Conservation (phyloP, 2,113 vertebrate species). For the Coreoperca whiteheadi region DNA sequence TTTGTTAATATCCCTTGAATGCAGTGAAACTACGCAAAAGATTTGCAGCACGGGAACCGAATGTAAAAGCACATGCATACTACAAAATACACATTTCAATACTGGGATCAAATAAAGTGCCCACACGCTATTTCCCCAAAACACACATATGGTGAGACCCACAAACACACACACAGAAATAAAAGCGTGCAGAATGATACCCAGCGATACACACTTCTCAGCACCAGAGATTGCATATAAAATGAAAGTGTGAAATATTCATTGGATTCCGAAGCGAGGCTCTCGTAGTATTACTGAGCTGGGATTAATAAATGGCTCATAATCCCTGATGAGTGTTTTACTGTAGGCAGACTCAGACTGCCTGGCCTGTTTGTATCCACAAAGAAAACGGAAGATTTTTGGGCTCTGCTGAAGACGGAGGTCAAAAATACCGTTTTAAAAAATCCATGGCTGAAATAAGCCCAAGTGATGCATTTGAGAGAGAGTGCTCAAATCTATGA, state of each 20-base stretch:
- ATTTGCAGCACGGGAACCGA: slow-evolving; percentile 16
- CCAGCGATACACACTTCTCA: slow-evolving; percentile 57
- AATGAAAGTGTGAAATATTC: slow-evolving; percentile 82
- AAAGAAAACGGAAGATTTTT: slow-evolving; percentile 55
- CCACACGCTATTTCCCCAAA: slow-evolving; percentile 40
- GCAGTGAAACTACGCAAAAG: neutral
- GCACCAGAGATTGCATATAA: slow-evolving; percentile 72
- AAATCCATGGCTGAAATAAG: slow-evolving; percentile 31
- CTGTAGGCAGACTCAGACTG: slow-evolving; percentile 55
- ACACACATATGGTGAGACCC: slow-evolving; percentile 17
- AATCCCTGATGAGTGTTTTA: slow-evolving; percentile 80
- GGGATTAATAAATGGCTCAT: slow-evolving; percentile 78
- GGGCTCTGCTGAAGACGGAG: slow-evolving; percentile 43
- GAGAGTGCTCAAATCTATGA: neutral
- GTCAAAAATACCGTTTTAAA: slow-evolving; percentile 44
- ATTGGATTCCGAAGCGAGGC: slow-evolving; percentile 74
- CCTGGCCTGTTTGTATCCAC: slow-evolving; percentile 55
- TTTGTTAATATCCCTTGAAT: slow-evolving; percentile 11
- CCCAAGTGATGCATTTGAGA: neutral
- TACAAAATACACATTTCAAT: slow-evolving; percentile 37
- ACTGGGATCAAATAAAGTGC: slow-evolving; percentile 41
- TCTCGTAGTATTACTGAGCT: slow-evolving; percentile 72
- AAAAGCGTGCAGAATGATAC: slow-evolving; percentile 48
- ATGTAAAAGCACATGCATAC: slow-evolving; percentile 5
- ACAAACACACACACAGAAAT: slow-evolving; percentile 39